Evolutionary conservation across 1,140 invertebrate species (phyloP), one percentile per base, ranked within the genome.

Genomic region (Oncopeltus fasciatus): DNA sequence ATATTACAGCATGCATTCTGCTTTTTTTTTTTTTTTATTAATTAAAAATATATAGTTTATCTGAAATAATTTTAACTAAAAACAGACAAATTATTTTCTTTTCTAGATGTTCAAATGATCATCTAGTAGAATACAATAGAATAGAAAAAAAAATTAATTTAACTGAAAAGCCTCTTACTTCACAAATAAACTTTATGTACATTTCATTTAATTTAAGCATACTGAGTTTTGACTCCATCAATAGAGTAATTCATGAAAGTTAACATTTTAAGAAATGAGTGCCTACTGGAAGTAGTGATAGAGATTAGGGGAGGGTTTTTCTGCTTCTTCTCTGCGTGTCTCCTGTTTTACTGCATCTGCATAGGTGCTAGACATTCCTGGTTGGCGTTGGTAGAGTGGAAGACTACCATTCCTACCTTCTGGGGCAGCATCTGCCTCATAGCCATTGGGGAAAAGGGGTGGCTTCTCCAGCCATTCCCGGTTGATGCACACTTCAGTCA

Each of bases 171-270:
- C n/a, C n/a, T n/a, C n/a, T n/a, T n/a, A n/a, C n/a, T n/a, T n/a
- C n/a, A n/a, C n/a, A n/a, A n/a, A n/a, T n/a, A n/a, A n/a, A n/a
- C n/a, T n/a, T n/a, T n/a, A n/a, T n/a, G n/a, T n/a, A 31, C 53
- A 46, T 44, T 33, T 46, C 44, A 33, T 27, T 21, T 28, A 21
- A 33, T 46, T 62, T 62, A 53, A 33, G 43, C 60, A 18, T 26
- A n/a, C n/a, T n/a, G n/a, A 43, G 11, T 43, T 43, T 11, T 43
- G 38, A 11, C n/a, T 43, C n/a, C 11, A 43, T 43, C 38, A 43
- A 43, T 43, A 43, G n/a, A 43, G 11, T n/a, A n/a, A n/a, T n/a
- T n/a, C n/a, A n/a, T n/a, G n/a, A n/a, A n/a, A n/a, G n/a, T n/a
- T n/a, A n/a, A n/a, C n/a, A n/a, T n/a, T n/a, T n/a, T n/a, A 18